Base-by-base conservation (phyloP, 2,888 invertebrate genomes). In the Cheilosia vernalis region DNA sequence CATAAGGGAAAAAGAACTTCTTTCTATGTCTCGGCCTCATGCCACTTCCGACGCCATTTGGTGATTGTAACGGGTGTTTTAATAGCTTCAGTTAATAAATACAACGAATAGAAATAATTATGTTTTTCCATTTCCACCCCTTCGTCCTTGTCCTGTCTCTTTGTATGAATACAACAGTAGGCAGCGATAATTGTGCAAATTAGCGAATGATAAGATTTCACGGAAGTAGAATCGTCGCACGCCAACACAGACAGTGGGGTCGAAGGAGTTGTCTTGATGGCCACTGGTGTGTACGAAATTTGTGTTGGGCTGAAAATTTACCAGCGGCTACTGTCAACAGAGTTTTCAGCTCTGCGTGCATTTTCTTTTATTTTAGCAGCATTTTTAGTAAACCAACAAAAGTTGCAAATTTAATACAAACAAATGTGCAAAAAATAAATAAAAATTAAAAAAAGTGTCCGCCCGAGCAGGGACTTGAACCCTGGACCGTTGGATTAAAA, bases 401-500 rank as follows among this genome's bases (percentile, higher is more conserved):
- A 37, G 37, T 4, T 13, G 1, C 4, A 37, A 37, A 37, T 37
- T 37, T 37, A 4, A 37, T 13, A 13, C 0, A 10, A 37, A 33
- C 9, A 33, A 33, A 42, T 1, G 4, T 0, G 9, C 1, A 19
- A 44, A 47, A 6, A 47, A 17, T 2, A 19, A 17, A 47, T 17
- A 17, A 47, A 69, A 69, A 72, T 21, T 1, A 21, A 21, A 21
- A 73, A 64, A 69, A 42, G 7, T 42, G 49, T 0, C 69, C 84
- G 84, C 84, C 74, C 79, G 79, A 84, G 79, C 78, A 79, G 81
- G 80, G 85, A 85, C 85, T 80, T 85, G 85, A 85, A 85, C 80
- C 85, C 80, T 85, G 85, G 85, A 85, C 85, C 85, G 85, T 85
- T 85, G 85, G 85, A 85, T 85, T 85, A 85, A 85, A 85, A 85